phyloP scores from a whole-genome alignment of 2,888 invertebrate species.

The Digitonthophagus gazella region DNA sequence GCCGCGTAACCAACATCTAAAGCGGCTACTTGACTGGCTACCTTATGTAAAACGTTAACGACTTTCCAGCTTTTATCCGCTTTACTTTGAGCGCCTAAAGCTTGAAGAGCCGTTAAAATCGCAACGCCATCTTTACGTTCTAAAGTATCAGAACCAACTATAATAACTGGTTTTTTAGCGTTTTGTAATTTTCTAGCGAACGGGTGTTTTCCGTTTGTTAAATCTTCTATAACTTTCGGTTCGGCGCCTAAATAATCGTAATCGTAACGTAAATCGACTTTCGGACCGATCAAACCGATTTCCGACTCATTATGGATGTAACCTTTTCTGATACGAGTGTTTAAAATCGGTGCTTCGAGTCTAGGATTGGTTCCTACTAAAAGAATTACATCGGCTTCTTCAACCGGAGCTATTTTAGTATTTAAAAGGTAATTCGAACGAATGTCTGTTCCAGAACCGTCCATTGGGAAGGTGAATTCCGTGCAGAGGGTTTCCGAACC shows the following conservation, averaged over 20 bases:
- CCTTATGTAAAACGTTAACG: constrained; percentile 91
- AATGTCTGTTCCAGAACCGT: constrained; percentile 79
- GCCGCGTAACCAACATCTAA: constrained; percentile 91
- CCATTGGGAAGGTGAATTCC: constrained; percentile 85
- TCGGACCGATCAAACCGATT: constrained; percentile 84
- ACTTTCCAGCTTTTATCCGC: constrained; percentile 65
- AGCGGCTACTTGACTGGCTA: constrained; percentile 91
- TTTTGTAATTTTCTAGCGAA: constrained; percentile 66
- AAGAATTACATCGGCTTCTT: constrained; percentile 90
- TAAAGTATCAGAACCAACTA: constrained; percentile 85
- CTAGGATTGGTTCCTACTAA: constrained; percentile 96
- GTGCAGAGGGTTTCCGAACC: constrained; percentile 87
- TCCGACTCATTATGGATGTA: constrained; percentile 92
- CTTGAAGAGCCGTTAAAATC: constrained; percentile 72
- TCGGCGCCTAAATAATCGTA: constrained; percentile 88
- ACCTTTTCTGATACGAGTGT: constrained; percentile 91
- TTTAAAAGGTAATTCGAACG: constrained; percentile 92
- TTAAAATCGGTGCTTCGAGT: constrained; percentile 94
- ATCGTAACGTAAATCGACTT: constrained; percentile 90
- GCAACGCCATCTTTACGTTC: constrained; percentile 75
- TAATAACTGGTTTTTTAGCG: constrained; percentile 87
- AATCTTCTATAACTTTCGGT: constrained; percentile 68
- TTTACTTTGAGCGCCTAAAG: constrained; percentile 64
- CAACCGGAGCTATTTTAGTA: constrained; percentile 83
- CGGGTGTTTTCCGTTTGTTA: constrained; percentile 70